phyloP scores from a whole-genome alignment of 2,113 vertebrate genomes.

The Polypterus senegalus region DNA sequence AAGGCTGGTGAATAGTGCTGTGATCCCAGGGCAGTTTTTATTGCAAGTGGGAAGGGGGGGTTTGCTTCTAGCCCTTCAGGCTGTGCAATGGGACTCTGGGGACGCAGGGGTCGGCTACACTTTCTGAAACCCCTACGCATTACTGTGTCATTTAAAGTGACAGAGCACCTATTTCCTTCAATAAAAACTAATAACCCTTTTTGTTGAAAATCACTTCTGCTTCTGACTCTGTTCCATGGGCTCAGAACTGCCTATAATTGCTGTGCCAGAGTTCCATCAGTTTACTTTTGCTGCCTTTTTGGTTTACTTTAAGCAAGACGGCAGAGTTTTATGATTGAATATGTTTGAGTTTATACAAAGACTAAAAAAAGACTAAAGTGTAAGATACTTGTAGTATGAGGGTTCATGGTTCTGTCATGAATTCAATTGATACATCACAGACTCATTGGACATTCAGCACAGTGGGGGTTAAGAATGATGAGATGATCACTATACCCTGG shows the following conservation, averaged over 20 bases:
- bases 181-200: constrained; percentile 66
- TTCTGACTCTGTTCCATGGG: constrained; percentile 42
- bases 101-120: constrained; percentile 42
- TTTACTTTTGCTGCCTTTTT: constrained; percentile 21
- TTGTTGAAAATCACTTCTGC: constrained; percentile 54
- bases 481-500: too few species aligned
- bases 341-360: too few species aligned
- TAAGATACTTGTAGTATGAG: too few species aligned
- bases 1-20: constrained; percentile 27
- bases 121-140: constrained; percentile 33
- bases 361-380: too few species aligned
- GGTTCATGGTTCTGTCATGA: too few species aligned
- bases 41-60: constrained; percentile 4
- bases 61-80: constrained; percentile 29
- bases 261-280: constrained; percentile 39
- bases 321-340: too few species aligned
- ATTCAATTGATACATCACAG: too few species aligned
- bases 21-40: constrained; percentile 29
- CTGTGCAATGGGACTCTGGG: constrained; percentile 46
- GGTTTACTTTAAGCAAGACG: constrained; percentile 6
- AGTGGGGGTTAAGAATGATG: too few species aligned
- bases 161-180: constrained; percentile 65
- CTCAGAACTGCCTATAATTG: constrained; percentile 54
- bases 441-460: too few species aligned
- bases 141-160: constrained; percentile 59